phyloP scores from a whole-genome alignment of 2,888 invertebrate genomes.

The Xestia xanthographa region DNA sequence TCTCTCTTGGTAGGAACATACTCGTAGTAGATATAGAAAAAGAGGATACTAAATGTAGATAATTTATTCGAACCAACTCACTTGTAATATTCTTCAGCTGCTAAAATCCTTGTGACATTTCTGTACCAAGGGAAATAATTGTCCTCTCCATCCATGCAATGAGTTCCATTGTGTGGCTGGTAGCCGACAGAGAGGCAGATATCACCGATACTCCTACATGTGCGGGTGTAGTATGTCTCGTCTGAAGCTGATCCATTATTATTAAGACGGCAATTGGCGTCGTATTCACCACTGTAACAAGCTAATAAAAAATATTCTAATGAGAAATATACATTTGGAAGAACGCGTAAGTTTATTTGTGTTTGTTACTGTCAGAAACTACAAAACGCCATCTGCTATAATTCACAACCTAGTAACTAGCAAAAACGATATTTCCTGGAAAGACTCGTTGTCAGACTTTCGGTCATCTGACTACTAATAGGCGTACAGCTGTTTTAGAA shows the following conservation, averaged over 20 bases:
- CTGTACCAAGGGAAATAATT: constrained; percentile 85
- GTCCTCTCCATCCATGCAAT: constrained; percentile 82
- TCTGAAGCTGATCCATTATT: constrained; percentile 78
- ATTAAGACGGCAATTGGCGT: constrained; percentile 86
- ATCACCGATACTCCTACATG: constrained; percentile 86
- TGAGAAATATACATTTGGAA: not conserved
- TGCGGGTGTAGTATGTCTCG: constrained; percentile 88
- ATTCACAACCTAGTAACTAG: not conserved
- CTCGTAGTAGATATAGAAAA: too few species aligned
- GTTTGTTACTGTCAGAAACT: not conserved
- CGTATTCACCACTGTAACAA: constrained; percentile 92
- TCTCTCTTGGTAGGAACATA: not conserved
- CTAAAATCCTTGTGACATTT: constrained; percentile 89
- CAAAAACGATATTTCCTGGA: not conserved
- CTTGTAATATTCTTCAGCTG: constrained; percentile 93
- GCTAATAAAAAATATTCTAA: constrained; percentile 78
- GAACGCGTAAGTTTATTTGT: too few species aligned
- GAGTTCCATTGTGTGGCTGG: constrained; percentile 81
- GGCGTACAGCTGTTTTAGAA: not conserved
- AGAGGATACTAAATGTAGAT: not conserved
- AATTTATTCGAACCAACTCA: constrained; percentile 75
- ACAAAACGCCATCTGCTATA: not conserved
- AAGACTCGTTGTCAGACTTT: too few species aligned
- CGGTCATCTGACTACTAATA: not conserved
- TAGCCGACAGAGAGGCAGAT: constrained; percentile 87